Conservation (phyloP, 2,113 vertebrate species). For the Shinisaurus crocodilurus region DNA sequence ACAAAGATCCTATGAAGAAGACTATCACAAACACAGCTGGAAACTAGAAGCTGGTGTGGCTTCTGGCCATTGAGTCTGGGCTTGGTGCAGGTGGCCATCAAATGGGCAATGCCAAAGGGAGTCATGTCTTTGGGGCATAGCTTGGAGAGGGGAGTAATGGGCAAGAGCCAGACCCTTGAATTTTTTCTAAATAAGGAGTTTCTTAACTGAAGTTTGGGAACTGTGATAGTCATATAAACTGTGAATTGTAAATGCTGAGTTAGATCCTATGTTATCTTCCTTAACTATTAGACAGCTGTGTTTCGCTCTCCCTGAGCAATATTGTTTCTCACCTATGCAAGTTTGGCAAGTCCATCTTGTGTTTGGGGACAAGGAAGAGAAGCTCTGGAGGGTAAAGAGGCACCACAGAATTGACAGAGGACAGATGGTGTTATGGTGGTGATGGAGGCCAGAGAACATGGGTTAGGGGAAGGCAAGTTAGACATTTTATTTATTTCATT, state of each 20-base stretch:
- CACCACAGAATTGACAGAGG: neutral
- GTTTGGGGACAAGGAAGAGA: neutral
- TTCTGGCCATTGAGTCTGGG: no score
- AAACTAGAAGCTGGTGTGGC: neutral
- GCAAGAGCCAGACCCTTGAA: neutral
- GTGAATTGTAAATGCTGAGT: neutral
- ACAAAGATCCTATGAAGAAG: neutral
- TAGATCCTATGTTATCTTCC: neutral
- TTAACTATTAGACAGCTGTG: neutral
- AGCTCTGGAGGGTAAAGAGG: neutral
- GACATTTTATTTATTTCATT: no score
- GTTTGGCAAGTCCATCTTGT: neutral
- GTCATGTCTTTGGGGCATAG: no score
- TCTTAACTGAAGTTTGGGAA: neutral
- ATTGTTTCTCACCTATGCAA: neutral
- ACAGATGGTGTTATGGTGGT: neutral
- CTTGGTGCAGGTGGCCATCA: no score
- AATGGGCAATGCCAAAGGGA: no score
- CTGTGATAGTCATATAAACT: neutral
- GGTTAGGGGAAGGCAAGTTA: neutral
- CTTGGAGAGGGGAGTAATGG: no score
- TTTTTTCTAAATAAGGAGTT: neutral
- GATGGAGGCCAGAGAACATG: neutral
- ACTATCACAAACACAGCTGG: neutral
- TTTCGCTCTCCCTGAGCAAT: neutral